phyloP scores from a whole-genome alignment of 2,113 vertebrate genomes.

The Poeciliopsis prolifica region DNA sequence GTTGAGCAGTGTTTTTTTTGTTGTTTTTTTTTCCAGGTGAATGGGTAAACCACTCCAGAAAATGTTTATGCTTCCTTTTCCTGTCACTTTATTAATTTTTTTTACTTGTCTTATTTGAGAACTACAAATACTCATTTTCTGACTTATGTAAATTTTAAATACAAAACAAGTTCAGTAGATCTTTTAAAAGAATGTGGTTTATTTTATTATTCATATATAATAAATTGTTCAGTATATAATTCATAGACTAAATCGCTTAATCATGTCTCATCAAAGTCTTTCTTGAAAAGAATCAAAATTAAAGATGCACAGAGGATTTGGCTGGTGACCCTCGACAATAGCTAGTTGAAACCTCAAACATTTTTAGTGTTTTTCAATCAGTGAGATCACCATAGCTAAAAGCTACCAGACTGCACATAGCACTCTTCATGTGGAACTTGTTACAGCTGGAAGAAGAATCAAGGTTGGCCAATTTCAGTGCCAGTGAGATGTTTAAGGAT shows the following conservation, averaged over 20 bases:
- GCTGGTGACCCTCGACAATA: background rate
- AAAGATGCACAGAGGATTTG: background rate
- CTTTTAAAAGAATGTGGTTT: too few relatives aligned
- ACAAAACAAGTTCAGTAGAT: too few relatives aligned
- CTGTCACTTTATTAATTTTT: slow-evolving; percentile 12
- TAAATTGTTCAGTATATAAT: too few relatives aligned
- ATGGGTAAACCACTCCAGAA: slow-evolving; percentile 57
- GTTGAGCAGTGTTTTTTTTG: slow-evolving; percentile 18
- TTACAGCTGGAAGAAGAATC: background rate
- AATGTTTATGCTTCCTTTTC: slow-evolving; percentile 8
- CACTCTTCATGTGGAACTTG: background rate
- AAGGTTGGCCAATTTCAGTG: background rate
- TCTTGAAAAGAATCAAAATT: background rate
- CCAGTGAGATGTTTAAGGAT: background rate
- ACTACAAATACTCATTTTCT: background rate
- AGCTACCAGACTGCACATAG: background rate
- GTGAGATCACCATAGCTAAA: background rate
- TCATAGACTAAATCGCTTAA: too few relatives aligned
- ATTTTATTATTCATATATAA: too few relatives aligned
- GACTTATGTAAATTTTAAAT: too few relatives aligned
- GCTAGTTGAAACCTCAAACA: background rate
- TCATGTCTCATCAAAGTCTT: too few relatives aligned
- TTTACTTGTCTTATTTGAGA: background rate
- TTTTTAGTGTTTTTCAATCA: background rate
- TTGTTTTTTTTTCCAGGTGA: slow-evolving; percentile 55